Evolutionary conservation across 2,888 invertebrate species (phyloP).

Genomic region (Dugesia japonica): DNA sequence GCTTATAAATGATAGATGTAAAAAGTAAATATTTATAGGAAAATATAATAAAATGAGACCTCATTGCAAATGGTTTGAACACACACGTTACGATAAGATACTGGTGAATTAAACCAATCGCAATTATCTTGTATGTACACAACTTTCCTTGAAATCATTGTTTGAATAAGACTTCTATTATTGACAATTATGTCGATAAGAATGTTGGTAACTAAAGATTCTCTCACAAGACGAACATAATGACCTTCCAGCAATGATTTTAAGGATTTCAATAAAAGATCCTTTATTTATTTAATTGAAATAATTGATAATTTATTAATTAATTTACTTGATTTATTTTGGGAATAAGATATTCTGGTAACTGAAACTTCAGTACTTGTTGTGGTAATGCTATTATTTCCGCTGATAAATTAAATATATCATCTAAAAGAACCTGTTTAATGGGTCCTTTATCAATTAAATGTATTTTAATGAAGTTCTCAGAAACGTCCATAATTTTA

Average conservation of each 20-base stretch:
- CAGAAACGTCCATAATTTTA: not conserved
- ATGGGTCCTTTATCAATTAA: not conserved
- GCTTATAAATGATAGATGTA: no score
- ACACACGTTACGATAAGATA: not conserved
- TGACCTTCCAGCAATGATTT: slow-evolving; percentile 1
- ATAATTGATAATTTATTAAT: not conserved
- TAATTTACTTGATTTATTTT: not conserved
- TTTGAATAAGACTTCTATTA: not conserved
- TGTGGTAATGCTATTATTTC: not conserved
- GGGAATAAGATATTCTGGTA: not conserved
- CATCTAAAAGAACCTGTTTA: not conserved
- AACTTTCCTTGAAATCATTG: not conserved
- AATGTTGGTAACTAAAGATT: not conserved
- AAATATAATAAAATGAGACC: not conserved
- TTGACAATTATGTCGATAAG: not conserved
- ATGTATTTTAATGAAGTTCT: not conserved
- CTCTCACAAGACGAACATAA: not conserved
- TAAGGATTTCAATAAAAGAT: not conserved
- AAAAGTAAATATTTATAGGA: no score
- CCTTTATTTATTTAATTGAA: not conserved
- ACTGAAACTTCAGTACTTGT: not conserved
- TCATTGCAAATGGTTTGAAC: not conserved
- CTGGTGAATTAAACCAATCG: not conserved
- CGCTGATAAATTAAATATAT: not conserved
- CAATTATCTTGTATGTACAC: not conserved